Base-by-base conservation (phyloP, 2,113 vertebrate species). In the Sterrhoptilus dennistouni region DNA sequence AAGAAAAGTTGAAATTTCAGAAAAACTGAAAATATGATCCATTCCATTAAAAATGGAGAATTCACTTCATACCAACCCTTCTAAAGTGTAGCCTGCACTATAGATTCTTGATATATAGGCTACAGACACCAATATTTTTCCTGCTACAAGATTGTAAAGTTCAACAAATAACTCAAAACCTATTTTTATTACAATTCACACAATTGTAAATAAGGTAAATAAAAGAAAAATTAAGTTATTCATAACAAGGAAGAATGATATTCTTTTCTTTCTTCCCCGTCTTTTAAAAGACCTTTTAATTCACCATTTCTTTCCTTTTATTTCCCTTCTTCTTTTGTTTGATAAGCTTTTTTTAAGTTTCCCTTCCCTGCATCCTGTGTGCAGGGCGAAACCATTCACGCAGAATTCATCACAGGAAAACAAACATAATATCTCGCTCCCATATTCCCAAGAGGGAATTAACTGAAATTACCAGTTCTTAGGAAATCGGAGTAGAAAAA, bases 401-500 rank as follows among this genome's bases (percentile, higher is more conserved):
- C 40, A 91, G 80, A 96, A 94, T 93, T 87, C 88, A 94, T 91
- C 76, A 50, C 54, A 77, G 90, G 85, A 89, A 96, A 95, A 91
- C 54, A 94, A 87, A 85, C 60, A 95, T 68, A 86, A 54, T 84
- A 86, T 89, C 81, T 85, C 57, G 29, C 81, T 93, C 90, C 47
- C 83, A 68, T 47, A 91, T 38, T 85, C 90, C 92, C 90, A 72
- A 49, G 44, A 93, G 85, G 40, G 38, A 91, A 95, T 83, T 93
- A 93, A 89, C 82, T 83, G 91, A 95, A 96, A 91, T 94, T 78
- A 93, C 82, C 75, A 81, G 40, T 83, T 92, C 88, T 96, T 90
- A 44, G 49, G 90, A 95, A 96, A 95, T 9, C 36, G 16, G 22
- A 36, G 28, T 22, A 52, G 78, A 40, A 35, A 82, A 82, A 71